Conservation (phyloP, 2,888 invertebrate species). For the Clistopyga incitator region DNA sequence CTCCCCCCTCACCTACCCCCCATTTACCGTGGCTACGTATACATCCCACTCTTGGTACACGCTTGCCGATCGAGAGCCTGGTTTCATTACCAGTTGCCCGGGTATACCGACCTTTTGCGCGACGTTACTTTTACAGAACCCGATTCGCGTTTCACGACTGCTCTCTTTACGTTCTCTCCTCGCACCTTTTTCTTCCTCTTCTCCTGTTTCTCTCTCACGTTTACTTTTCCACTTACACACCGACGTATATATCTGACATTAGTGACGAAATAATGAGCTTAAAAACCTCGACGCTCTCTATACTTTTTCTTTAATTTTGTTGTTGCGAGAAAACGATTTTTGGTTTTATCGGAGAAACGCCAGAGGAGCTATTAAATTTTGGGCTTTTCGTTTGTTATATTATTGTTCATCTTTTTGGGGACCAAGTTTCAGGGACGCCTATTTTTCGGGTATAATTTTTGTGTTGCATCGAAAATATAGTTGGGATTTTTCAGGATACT, state of each 20-base stretch:
- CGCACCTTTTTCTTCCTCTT: background rate
- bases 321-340: too few relatives aligned
- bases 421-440: too few relatives aligned
- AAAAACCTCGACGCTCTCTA: background rate
- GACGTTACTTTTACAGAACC: constrained; percentile 44
- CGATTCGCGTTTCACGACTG: constrained; percentile 49
- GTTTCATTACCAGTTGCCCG: constrained; percentile 48
- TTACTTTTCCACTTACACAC: background rate
- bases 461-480: background rate
- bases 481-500: background rate
- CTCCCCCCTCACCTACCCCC: background rate
- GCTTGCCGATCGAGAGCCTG: constrained; percentile 18
- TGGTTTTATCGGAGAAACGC: too few relatives aligned
- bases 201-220: background rate
- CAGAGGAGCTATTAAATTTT: too few relatives aligned
- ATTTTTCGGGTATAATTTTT: too few relatives aligned
- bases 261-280: background rate
- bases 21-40: background rate
- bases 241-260: too few relatives aligned
- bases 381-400: too few relatives aligned
- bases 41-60: background rate
- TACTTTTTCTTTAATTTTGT: background rate
- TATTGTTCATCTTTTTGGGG: too few relatives aligned
- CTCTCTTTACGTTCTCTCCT: background rate
- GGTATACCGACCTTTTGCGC: constrained; percentile 34